These are phyloP conservation scores for Cebus imitator DNA, from an alignment of 2,113 vertebrate species.

Conservation along the genomic window DNA sequence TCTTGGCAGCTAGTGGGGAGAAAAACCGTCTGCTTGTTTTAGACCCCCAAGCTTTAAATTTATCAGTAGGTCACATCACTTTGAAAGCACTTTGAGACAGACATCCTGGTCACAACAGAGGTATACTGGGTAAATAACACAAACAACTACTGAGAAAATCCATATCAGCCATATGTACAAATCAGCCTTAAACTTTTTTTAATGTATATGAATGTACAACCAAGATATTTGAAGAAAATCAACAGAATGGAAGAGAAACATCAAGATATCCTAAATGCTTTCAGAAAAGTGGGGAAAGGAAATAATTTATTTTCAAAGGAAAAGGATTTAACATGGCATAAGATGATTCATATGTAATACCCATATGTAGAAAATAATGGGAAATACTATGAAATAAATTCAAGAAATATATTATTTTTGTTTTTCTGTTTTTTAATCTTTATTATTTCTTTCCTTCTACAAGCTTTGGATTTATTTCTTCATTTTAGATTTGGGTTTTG, in stretches of 20 bases:
- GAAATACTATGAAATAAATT: neutral
- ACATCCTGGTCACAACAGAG: neutral
- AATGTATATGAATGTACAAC: neutral
- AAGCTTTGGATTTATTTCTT: neutral
- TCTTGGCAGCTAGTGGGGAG: neutral
- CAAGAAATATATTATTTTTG: neutral
- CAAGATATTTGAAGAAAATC: neutral
- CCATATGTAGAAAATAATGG: neutral
- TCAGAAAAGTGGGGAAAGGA: neutral
- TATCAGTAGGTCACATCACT: neutral
- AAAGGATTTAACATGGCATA: neutral
- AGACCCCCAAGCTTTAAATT: neutral
- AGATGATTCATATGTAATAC: neutral
- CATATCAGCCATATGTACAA: too few species aligned
- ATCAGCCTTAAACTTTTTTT: neutral
- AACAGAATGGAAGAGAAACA: neutral
- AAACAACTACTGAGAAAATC: neutral
- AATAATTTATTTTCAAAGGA: neutral
- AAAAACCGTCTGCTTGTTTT: neutral
- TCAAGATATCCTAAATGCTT: neutral
- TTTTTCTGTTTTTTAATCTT: neutral
- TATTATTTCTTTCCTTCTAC: neutral
- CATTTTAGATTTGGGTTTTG: neutral
- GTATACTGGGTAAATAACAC: neutral
- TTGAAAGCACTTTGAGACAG: neutral